Evolutionary conservation across 2,113 vertebrate genomes (phyloP).

Genomic region (Cettia cetti): DNA sequence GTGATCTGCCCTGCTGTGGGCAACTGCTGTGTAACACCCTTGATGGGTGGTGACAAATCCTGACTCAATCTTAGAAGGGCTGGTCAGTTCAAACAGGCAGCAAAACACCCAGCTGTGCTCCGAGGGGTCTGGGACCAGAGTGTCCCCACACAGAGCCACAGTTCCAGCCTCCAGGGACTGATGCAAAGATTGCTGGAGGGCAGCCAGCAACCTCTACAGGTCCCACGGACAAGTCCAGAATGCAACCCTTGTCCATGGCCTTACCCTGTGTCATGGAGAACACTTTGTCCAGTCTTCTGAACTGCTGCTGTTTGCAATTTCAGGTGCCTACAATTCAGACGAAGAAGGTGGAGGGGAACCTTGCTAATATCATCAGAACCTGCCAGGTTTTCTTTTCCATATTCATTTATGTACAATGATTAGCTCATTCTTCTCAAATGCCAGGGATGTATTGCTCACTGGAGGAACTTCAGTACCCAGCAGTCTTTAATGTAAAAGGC

Average conservation of each 20-base stretch:
- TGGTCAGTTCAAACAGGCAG: neutral
- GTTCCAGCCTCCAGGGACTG: fast-evolving
- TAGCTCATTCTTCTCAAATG: conserved; percentile 77
- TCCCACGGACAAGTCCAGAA: neutral
- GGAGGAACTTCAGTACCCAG: conserved; percentile 79
- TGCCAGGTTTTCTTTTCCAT: conserved; percentile 64
- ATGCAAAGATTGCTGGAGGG: neutral
- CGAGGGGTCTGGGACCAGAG: fast-evolving
- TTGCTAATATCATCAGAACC: conserved; percentile 50
- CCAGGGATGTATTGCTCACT: conserved; percentile 77
- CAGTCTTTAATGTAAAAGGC: conserved; percentile 82
- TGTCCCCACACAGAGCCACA: fast-evolving
- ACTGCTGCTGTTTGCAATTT: neutral
- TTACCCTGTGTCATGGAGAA: neutral
- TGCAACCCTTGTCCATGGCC: neutral
- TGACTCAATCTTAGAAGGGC: neutral
- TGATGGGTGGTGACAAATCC: neutral
- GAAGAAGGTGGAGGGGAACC: neutral
- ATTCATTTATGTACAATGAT: conserved; percentile 73
- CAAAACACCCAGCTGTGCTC: neutral
- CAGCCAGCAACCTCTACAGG: fast-evolving
- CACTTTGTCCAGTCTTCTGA: neutral
- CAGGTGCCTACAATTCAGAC: neutral
- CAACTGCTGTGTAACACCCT: neutral
- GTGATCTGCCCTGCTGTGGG: neutral